Evolutionary conservation across 2,113 vertebrate genomes (phyloP).

Genomic region (Thinocorus orbignyianus): DNA sequence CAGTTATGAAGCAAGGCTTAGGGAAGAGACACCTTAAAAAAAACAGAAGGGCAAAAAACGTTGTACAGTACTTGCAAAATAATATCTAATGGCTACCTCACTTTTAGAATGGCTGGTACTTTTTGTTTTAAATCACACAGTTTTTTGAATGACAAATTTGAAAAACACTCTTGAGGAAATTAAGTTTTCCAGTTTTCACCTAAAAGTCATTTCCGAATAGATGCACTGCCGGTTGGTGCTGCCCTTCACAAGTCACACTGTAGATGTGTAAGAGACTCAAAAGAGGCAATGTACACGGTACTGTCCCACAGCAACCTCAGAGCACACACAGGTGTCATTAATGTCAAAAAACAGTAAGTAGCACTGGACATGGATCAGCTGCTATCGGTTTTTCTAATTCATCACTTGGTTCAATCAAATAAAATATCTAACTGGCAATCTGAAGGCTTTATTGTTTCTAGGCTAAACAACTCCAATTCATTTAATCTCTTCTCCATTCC

Average conservation of each 20-base stretch:
- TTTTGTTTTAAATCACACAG: background rate
- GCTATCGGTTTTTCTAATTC: background rate
- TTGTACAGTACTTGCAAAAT: background rate
- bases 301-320: background rate
- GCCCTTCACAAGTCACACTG: fast-evolving
- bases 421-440: background rate
- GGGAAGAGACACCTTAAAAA: background rate
- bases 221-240: background rate
- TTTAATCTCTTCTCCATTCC: background rate
- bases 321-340: background rate
- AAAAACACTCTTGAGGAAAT: background rate
- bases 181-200: background rate
- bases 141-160: background rate
- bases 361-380: background rate
- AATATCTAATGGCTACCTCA: background rate
- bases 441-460: background rate
- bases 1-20: background rate
- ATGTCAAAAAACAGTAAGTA: background rate
- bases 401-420: background rate
- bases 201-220: background rate
- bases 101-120: background rate
- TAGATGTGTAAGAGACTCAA: background rate
- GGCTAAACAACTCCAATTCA: background rate
- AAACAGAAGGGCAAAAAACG: background rate
- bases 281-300: background rate